Percentiles rank a stretch among this genome's conserved stretches.
Evolutionary conservation across 2,888 invertebrate genomes (phyloP).

Genomic region (Andrena chrysosceles): DNA sequence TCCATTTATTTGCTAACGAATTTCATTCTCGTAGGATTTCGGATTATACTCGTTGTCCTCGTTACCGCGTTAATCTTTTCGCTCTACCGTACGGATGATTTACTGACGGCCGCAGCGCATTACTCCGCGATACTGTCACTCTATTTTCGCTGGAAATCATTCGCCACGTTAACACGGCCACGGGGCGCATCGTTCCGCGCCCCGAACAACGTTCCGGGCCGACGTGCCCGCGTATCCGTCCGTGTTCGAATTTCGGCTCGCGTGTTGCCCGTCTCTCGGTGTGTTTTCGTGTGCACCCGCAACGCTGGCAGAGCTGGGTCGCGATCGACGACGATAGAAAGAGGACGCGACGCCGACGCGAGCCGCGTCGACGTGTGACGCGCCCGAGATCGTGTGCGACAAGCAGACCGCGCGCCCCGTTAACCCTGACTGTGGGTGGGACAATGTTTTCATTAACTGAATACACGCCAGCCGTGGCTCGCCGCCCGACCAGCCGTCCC

Average conservation of each 20-base stretch:
- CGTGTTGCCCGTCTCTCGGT: conserved; percentile 7
- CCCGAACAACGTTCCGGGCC: conserved; percentile 48
- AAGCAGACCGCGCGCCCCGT: conserved; percentile 69
- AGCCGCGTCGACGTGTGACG: conserved; percentile 55
- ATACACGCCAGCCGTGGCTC: conserved; percentile 74
- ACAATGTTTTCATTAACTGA: conserved; percentile 83
- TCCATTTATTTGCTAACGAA: conserved; percentile 61
- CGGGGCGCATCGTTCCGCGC: conserved; percentile 13
- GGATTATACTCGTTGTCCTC: conserved; percentile 59
- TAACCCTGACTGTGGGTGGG: conserved; percentile 64
- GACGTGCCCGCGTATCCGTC: conserved; percentile 28
- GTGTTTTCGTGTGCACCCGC: conserved; percentile 37
- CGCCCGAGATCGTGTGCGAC: conserved; percentile 74
- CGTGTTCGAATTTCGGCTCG: conserved; percentile 56
- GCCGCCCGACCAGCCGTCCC: conserved; percentile 40
- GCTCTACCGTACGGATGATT: conserved; percentile 78
- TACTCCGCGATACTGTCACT: conserved; percentile 75
- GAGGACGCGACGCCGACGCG: conserved; percentile 15
- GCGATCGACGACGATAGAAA: conserved; percentile 51
- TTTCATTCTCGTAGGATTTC: conserved; percentile 23
- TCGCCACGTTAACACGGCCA: conserved; percentile 56
- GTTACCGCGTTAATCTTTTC: conserved; percentile 76
- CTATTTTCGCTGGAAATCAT: conserved; percentile 74
- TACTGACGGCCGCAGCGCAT: conserved; percentile 73
- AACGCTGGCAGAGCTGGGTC: neutral